phyloP scores from a whole-genome alignment of 1,140 invertebrate genomes.

The Kradibia gibbosae region DNA sequence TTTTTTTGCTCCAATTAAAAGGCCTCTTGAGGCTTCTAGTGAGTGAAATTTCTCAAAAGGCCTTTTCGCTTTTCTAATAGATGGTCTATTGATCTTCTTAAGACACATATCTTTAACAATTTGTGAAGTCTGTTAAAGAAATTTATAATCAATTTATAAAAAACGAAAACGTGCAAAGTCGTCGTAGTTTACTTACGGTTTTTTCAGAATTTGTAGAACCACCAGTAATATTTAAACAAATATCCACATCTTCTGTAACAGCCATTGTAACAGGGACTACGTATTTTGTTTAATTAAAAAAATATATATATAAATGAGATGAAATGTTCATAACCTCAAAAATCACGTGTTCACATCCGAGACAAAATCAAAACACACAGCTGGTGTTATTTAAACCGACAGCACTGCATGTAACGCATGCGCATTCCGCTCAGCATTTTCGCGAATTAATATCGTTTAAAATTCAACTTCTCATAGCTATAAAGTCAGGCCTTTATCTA shows the following conservation, averaged over 20 bases:
- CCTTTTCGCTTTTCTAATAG: not conserved
- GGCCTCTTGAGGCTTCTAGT: constrained; percentile 17
- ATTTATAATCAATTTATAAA: constrained; percentile 12
- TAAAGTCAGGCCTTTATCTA: constrained; percentile 40
- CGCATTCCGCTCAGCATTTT: constrained; percentile 12
- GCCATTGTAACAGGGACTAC: constrained; percentile 34
- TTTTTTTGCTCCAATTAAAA: constrained; percentile 44
- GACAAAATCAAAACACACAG: constrained; percentile 7
- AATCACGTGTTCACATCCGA: constrained; percentile 40
- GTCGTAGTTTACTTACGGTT: constrained; percentile 55
- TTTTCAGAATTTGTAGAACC: constrained; percentile 7
- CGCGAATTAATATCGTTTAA: constrained; percentile 19
- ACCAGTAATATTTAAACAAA: constrained; percentile 60
- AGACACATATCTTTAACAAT: not conserved
- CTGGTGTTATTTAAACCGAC: not conserved
- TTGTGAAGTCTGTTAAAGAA: constrained; percentile 27
- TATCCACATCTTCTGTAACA: constrained; percentile 58
- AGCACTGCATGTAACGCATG: constrained; percentile 38
- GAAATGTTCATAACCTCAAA: constrained; percentile 51
- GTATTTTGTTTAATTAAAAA: not conserved
- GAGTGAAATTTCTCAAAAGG: constrained; percentile 24
- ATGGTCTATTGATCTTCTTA: constrained; percentile 16
- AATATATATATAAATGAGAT: not conserved
- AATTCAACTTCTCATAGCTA: constrained; percentile 42
- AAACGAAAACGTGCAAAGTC: not conserved